These are phyloP conservation scores for Cliona cf. orientalis DNA, from an alignment of 37 sponge, comb jelly and placozoan species.

Conservation along the genomic window DNA sequence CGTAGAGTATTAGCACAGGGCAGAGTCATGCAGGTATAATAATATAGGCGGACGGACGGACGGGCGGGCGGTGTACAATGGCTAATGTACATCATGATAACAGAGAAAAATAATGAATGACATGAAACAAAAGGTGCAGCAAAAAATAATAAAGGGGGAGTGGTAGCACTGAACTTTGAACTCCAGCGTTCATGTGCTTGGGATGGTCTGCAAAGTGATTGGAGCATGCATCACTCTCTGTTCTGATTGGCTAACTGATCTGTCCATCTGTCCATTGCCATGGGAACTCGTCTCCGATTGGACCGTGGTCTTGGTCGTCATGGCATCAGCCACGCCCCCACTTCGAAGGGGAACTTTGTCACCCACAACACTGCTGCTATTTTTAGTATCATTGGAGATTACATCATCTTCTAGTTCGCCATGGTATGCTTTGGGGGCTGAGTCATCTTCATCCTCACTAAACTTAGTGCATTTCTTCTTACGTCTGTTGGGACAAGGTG, in stretches of 20 bases:
- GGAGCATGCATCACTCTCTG: not conserved
- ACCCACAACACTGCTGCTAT: not conserved
- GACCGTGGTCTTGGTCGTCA: not conserved
- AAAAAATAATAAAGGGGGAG: not conserved
- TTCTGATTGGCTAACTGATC: not conserved
- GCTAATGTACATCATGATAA: not conserved
- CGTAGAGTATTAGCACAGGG: too few relatives aligned
- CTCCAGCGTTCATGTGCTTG: conserved; percentile 1
- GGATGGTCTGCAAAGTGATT: conserved; percentile 23
- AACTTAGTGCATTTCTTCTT: conserved; percentile 90
- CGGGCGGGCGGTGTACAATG: too few relatives aligned
- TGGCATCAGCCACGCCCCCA: too few relatives aligned
- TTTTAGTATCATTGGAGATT: not conserved
- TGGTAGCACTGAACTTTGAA: too few relatives aligned
- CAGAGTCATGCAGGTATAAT: too few relatives aligned
- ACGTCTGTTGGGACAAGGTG: conserved; percentile 48
- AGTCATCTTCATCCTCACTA: conserved; percentile 72
- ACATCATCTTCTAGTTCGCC: conserved; percentile 27
- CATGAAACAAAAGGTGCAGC: not conserved
- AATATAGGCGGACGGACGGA: too few relatives aligned
- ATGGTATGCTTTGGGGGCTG: conserved; percentile 20
- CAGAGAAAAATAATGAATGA: not conserved
- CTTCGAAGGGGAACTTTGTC: too few relatives aligned
- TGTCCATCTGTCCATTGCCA: not conserved
- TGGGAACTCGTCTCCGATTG: not conserved